Base-by-base conservation (phyloP, 2,888 invertebrate genomes). In the Drosophila borealis region DNA sequence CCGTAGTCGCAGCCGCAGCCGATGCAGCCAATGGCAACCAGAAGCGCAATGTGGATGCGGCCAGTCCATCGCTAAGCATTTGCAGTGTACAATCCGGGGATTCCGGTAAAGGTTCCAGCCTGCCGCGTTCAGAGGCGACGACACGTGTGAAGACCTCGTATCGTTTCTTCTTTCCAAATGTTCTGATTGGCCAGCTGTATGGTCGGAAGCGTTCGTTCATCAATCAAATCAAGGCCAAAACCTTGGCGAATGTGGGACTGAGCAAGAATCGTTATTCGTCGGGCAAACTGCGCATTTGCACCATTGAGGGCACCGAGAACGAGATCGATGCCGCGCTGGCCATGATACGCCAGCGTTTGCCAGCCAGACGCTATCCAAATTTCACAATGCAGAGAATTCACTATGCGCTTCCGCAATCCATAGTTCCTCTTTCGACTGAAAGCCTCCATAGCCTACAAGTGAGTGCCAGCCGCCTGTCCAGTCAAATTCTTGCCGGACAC, bases 331-430 rank as follows among this genome's bases (percentile, higher is more conserved):
- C 94, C 76, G 98, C 98, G 37, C 93, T 98, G 92, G 95, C 95
- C 82, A 94, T 97, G 93, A 97, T 99, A 79, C 94, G 97, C 83
- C 95, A 96, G 78, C 96, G 96, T 92, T 97, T 98, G 91, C 98
- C 98, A 6, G 93, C 94, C 79, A 95, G 96, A 87, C 94, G 95
- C 81, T 97, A 95, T 93, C 96, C 97, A 0, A 94, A 95, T 77
- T 94, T 98, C 68, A 96, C 96, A 55, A 94, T 98, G 91, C 90
- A 92, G 71, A 90, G 91, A 70, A 90, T 92, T 61, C 91, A 92
- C 71, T 90, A 89, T 81, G 91, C 90, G 65, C 77, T 90, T 73
- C 91, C 92, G 70, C 90, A 92, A 86, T 87, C 91, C 70, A 81
- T 92, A 90, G 91, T 92, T 89, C 91, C 91, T 91, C 82, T 92